These are phyloP conservation scores for Podarcis lilfordi DNA, from an alignment of 2,797 vertebrate genomes.

Conservation along the genomic window DNA sequence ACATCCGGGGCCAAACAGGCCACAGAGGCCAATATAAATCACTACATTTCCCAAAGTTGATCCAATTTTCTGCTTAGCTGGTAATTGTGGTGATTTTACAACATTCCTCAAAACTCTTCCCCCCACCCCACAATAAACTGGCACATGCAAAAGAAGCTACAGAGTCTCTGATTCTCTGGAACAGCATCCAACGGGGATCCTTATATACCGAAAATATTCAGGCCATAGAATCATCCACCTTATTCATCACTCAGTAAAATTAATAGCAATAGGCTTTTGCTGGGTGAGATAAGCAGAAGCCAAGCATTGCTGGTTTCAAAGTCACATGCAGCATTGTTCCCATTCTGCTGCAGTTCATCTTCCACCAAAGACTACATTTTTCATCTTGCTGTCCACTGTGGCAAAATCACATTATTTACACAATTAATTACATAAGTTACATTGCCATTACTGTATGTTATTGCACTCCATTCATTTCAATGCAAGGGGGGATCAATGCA, in stretches of 20 bases:
- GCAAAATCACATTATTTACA: no score
- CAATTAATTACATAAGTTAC: no score
- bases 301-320: background rate
- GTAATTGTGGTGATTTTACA: background rate
- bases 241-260: background rate
- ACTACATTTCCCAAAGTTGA: background rate
- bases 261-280: background rate
- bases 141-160: background rate
- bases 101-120: background rate
- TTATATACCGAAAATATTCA: background rate
- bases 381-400: no score
- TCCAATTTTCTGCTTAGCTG: background rate
- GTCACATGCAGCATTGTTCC: no score
- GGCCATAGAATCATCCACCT: background rate
- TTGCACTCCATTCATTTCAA: no score
- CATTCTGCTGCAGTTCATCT: no score
- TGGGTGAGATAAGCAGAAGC: background rate
- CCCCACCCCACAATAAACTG: background rate
- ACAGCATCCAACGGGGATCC: background rate
- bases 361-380: no score
- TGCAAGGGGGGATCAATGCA: no score
- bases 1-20: background rate
- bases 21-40: background rate
- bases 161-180: background rate
- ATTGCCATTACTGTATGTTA: no score